Evolutionary conservation across 2,888 invertebrate genomes (phyloP), one percentile per base, ranked within the genome.

Genomic region (Caenorhabditis sp.): DNA sequence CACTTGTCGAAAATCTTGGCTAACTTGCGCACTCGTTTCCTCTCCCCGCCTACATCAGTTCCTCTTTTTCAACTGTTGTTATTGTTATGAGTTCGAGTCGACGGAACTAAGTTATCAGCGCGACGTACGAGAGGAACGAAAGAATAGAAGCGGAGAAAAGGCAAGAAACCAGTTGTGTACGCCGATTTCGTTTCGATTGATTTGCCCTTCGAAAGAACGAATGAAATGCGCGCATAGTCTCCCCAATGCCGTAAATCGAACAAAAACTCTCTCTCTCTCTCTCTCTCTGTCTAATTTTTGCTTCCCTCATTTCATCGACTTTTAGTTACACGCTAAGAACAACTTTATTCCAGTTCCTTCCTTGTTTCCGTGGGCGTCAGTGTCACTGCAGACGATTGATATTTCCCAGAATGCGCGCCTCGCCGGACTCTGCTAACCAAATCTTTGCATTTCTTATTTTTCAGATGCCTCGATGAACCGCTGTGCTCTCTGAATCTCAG

Each of bases 381-480:
- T 27, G 15, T 26, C 15, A n/a, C 27, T 20, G 32, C 13, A 48
- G 17, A 17, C 27, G 22, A 15, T 41, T 22, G 22, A 39, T 24
- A 39, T 55, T 55, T 39, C 55, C 24, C 39, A 26, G 46, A 37
- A 26, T 15, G 43, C 35, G 32, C 9, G 30, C 39, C 50, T 8
- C 22, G 30, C 6, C 45, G 20, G 8, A 43, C 8, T 37, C 24
- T 43, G 39, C 55, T 65, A 65, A 46, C 65, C 46, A 55, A 65
- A 65, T 65, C 65, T 65, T 55, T 55, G 65, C 35, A 65, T 63
- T 46, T 27, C 63, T 35, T 52, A 53, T 53, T 52, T 71, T 77
- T 3, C 75, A 80, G 80, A 68, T 80, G 75, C 41, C 65, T 66
- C 46, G 73, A 76, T 72, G 78, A 80, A 56, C 61, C 70, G n/a